Base-by-base conservation (phyloP, 2,888 invertebrate genomes). In the Norana najaformis region DNA sequence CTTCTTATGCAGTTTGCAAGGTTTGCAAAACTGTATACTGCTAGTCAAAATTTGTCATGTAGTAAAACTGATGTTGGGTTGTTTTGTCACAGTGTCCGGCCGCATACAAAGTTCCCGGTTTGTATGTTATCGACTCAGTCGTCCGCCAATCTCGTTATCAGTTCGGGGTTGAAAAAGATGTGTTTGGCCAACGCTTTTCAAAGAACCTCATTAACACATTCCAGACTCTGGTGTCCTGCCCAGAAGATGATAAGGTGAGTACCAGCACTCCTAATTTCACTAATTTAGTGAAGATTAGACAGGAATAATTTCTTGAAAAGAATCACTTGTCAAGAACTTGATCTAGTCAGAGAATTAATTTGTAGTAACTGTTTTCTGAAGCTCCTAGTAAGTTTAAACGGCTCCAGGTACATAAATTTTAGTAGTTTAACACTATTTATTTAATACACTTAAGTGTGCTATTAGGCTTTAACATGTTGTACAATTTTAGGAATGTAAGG, bases 61-160 rank as follows among this genome's bases (percentile, higher is more conserved):
- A n/a, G 69, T 69, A n/a, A 69, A 69, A n/a, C 69, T 69, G 30
- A n/a, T 69, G 69, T 69, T 13, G 30, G 13, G n/a, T 69, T 69
- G n/a, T n/a, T 85, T 85, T 5, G 30, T 90, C 90, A n/a, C 95
- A 97, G 96, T 99, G 99, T 96, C 98, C 98, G 95, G 97, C 98
- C 89, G 99, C 99, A 95, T 99, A 99, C 95, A 99, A 99, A 96
- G 97, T 99, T 93, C 99, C 99, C 92, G 99, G 99, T 90, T 96
- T 99, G 91, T 99, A 99, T 95, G 99, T 99, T 92, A 98, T 99
- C 94, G 99, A 99, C 96, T 99, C 99, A 1, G 99, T 99, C 93
- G 98, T 99, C 90, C 96, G 99, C 38, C 99, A 99, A 94, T 99
- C 99, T 0, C 96, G 99, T 91, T 99, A 99, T 95, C 99, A 99